Conservation (phyloP, 2,797 vertebrate genomes). For the Loriculus beryllinus region DNA sequence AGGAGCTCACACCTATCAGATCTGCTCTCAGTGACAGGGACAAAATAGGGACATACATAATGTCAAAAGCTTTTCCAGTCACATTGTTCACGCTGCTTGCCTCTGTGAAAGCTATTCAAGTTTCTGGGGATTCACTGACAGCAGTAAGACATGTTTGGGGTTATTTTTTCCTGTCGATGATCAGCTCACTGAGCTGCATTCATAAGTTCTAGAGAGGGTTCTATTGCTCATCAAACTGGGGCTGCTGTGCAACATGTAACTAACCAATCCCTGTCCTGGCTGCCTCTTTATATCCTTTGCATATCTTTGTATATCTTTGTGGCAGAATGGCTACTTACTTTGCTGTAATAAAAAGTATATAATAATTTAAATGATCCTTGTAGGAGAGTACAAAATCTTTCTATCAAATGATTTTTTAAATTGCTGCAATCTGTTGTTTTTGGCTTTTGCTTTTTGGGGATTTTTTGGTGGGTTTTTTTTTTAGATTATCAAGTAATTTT, state of each 20-base stretch:
- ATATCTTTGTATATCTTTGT: neutral
- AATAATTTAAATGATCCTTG: neutral
- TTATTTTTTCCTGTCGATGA: neutral
- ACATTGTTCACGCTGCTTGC: neutral
- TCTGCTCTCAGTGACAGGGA: neutral
- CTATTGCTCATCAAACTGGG: neutral
- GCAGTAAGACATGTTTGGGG: neutral
- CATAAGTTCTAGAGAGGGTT: neutral
- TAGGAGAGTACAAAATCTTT: neutral
- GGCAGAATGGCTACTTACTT: neutral
- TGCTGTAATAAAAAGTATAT: neutral
- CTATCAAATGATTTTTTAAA: neutral
- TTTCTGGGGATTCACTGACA: neutral
- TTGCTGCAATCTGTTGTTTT: accelerated
- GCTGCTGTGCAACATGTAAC: neutral
- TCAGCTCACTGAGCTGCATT: neutral
- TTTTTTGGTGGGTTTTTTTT: neutral
- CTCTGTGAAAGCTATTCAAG: neutral
- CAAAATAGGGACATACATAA: neutral
- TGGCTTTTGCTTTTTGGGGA: neutral
- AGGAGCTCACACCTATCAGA: neutral
- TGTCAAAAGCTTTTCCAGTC: neutral
- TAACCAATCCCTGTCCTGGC: neutral
- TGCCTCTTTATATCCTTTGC: neutral
- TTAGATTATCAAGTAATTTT: neutral